Conservation (phyloP, 1,140 invertebrate species). For the Sinonovacula constricta region DNA sequence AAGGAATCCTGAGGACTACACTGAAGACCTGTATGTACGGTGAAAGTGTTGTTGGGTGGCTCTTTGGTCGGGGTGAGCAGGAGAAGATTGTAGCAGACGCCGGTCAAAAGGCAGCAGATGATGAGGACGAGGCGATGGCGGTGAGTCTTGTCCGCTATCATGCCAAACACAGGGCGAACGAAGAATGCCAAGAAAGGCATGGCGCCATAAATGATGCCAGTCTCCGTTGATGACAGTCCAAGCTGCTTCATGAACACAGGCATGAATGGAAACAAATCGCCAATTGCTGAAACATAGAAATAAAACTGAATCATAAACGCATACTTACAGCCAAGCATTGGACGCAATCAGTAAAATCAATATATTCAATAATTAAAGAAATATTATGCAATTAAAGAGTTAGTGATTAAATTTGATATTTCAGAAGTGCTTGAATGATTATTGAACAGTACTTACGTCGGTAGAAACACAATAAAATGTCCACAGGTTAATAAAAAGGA, state of each 20-base stretch:
- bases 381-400: too few species aligned
- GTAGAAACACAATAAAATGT: too few species aligned
- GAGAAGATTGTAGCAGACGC: slow-evolving; percentile 64
- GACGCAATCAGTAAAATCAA: too few species aligned
- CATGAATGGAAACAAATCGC: slow-evolving; percentile 89
- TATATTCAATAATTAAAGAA: too few species aligned
- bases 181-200: slow-evolving; percentile 88
- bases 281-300: slow-evolving; percentile 84
- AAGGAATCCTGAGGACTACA: slow-evolving; percentile 68
- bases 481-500: too few species aligned
- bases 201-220: slow-evolving; percentile 89
- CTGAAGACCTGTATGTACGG: slow-evolving; percentile 54
- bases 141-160: slow-evolving; percentile 88
- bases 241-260: slow-evolving; percentile 89
- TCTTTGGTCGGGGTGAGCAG: slow-evolving; percentile 59
- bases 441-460: too few species aligned
- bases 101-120: slow-evolving; percentile 54
- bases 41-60: not conserved
- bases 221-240: slow-evolving; percentile 88
- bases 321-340: too few species aligned
- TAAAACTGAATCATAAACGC: too few species aligned
- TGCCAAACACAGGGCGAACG: slow-evolving; percentile 88
- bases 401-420: too few species aligned
- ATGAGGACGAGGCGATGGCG: slow-evolving; percentile 83
- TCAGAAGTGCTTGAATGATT: too few species aligned